phyloP scores from a whole-genome alignment of 2,888 invertebrate genomes.

The Chouioia cunea region DNA sequence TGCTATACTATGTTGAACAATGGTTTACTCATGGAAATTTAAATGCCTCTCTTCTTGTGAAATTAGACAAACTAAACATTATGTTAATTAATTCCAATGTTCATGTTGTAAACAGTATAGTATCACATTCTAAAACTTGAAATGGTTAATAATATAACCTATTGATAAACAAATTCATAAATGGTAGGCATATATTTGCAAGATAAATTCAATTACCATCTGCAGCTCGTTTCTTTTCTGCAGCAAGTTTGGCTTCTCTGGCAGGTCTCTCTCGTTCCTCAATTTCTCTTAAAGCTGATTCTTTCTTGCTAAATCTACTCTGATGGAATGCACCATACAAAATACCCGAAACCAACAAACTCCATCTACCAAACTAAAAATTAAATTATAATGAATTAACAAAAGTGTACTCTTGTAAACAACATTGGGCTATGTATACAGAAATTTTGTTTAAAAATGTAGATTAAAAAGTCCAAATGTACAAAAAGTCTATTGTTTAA shows the following conservation, averaged over 20 bases:
- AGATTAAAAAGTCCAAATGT: constrained; percentile 8
- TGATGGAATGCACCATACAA: constrained; percentile 83
- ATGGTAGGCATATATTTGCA: neutral
- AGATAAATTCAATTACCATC: constrained; percentile 67
- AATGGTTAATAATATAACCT: neutral
- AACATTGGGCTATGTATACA: neutral
- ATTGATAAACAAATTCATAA: constrained; percentile 15
- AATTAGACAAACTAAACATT: too few species aligned
- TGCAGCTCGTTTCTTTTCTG: constrained; percentile 77
- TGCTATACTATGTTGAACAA: too few species aligned
- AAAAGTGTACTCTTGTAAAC: too few species aligned
- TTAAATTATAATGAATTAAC: neutral
- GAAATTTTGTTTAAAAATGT: neutral
- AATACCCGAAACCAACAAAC: constrained; percentile 79
- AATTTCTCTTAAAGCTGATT: constrained; percentile 75
- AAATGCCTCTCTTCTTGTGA: too few species aligned
- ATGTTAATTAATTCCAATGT: too few species aligned
- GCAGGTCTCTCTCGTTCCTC: constrained; percentile 77
- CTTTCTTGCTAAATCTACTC: constrained; percentile 77
- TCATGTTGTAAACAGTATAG: too few species aligned
- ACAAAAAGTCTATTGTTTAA: neutral
- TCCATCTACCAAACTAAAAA: constrained; percentile 84
- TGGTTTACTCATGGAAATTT: too few species aligned
- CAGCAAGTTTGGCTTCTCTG: constrained; percentile 79
- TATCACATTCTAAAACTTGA: neutral